phyloP scores from a whole-genome alignment of 2,888 invertebrate genomes.

The Rotaria magnacalcarata region DNA sequence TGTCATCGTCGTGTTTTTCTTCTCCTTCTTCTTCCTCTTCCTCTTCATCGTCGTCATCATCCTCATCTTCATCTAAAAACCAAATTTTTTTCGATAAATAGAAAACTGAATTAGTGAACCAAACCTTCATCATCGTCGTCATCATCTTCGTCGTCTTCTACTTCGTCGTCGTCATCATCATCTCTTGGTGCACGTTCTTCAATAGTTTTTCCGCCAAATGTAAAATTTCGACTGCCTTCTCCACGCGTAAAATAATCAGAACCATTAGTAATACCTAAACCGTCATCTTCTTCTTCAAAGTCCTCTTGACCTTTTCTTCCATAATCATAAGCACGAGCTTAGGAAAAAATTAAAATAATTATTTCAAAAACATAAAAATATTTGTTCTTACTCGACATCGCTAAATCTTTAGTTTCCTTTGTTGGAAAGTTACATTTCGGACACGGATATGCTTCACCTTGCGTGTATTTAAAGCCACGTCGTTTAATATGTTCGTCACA shows the following conservation, averaged over 20 bases:
- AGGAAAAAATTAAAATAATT: background rate
- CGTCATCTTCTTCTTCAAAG: background rate
- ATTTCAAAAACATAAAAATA: background rate
- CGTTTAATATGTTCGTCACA: slow-evolving; percentile 91
- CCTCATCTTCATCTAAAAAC: background rate
- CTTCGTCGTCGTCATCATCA: background rate
- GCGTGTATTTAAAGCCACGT: slow-evolving; percentile 80
- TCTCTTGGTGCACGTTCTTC: slow-evolving; percentile 19
- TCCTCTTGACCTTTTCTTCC: background rate
- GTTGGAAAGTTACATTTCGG: slow-evolving; percentile 89
- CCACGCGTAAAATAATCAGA: slow-evolving; percentile 35
- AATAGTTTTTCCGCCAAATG: background rate
- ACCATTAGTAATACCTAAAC: background rate
- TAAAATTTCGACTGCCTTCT: background rate
- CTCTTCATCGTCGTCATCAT: background rate
- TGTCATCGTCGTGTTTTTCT: background rate
- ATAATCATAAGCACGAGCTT: slow-evolving; percentile 31
- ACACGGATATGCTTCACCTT: slow-evolving; percentile 78
- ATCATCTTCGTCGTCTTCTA: background rate
- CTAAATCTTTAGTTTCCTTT: slow-evolving; percentile 84
- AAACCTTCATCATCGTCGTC: background rate
- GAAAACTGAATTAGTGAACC: background rate
- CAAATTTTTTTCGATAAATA: background rate
- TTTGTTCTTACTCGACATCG: slow-evolving; percentile 53
- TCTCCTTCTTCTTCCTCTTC: background rate